A percentile compares a stretch with the other conserved stretches of the same genome.
phyloP scores from a whole-genome alignment of 2,888 invertebrate genomes.

The Torymus texanus region DNA sequence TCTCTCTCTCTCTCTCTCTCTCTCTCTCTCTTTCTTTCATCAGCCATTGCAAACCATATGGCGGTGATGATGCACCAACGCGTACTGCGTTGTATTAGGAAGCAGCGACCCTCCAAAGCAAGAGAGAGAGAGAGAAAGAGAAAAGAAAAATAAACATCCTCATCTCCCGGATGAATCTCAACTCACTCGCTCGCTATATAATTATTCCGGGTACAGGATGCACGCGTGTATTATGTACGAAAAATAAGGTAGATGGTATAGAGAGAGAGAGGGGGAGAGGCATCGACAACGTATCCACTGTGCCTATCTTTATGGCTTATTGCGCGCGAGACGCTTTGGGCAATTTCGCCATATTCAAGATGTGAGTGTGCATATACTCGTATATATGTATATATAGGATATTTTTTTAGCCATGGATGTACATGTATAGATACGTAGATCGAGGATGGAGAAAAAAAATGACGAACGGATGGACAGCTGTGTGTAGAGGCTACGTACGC shows the following conservation, averaged over 20 bases:
- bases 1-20: too few species aligned
- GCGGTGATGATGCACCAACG: too few species aligned
- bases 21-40: too few species aligned
- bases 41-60: too few species aligned
- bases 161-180: too few species aligned
- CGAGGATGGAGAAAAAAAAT: too few species aligned
- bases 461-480: too few species aligned
- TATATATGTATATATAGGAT: background rate
- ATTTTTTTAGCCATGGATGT: too few species aligned
- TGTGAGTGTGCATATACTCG: conserved; percentile 6
- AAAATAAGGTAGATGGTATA: background rate
- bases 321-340: conserved; percentile 68
- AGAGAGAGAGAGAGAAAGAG: conserved; percentile 4
- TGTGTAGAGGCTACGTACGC: background rate
- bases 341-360: conserved; percentile 62
- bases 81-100: too few species aligned
- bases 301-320: conserved; percentile 72
- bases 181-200: conserved; percentile 58
- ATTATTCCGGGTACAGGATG: conserved; percentile 64
- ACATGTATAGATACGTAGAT: too few species aligned
- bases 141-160: background rate
- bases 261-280: conserved; percentile 45
- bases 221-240: conserved; percentile 47
- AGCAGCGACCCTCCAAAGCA: background rate
- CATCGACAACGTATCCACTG: conserved; percentile 62